Base-by-base conservation (phyloP, 2,797 vertebrate genomes). In the Rhadinocentrus ornatus region DNA sequence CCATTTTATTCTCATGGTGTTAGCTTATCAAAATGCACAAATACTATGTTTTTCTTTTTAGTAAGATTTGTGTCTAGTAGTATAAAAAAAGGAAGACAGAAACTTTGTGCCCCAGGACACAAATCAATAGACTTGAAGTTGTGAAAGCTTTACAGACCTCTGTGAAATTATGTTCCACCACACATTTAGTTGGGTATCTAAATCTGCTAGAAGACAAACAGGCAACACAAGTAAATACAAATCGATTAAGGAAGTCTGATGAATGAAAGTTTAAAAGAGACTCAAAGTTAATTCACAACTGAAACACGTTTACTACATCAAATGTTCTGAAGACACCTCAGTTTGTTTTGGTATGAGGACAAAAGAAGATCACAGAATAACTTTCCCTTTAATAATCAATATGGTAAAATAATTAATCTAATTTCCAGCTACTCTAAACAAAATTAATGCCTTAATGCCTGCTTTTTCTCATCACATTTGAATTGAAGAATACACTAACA, bases 281-380 rank as follows among this genome's bases (percentile, higher is more conserved):
- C 58, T 71, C 5, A 54, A 69, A 68, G 77, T 44, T 16, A 16
- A 44, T 44, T 73, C 62, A 68, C 15, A 62, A 53, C n/a, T 32
- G 56, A 80, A 62, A 22, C 29, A 70, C 50, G 41, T 71, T 60
- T 71, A n/a, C 57, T 52, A 65, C 13, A 15, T 31, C 41, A 72
- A 58, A 52, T 69, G 63, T 35, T 64, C 37, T 77, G 48, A 41
- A 68, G 69, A 60, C 41, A 35, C 8, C 5, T 66, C n/a, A 59
- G 39, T 15, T 37, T 37, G 35, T 41, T 41, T 15, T 41, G 39
- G 4, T 41, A 41, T 13, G 39, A 41, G 39, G 41, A 44, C 16
- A 44, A 44, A 20, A 44, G 6, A 44, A 16, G 41, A 44, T 44
- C 18, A 59, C 57, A 63, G 26, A 73, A 75, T 69, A 0, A 29